These are phyloP conservation scores for Aspiorhynchus laticeps DNA, from an alignment of 2,113 vertebrate genomes.

Conservation along the genomic window DNA sequence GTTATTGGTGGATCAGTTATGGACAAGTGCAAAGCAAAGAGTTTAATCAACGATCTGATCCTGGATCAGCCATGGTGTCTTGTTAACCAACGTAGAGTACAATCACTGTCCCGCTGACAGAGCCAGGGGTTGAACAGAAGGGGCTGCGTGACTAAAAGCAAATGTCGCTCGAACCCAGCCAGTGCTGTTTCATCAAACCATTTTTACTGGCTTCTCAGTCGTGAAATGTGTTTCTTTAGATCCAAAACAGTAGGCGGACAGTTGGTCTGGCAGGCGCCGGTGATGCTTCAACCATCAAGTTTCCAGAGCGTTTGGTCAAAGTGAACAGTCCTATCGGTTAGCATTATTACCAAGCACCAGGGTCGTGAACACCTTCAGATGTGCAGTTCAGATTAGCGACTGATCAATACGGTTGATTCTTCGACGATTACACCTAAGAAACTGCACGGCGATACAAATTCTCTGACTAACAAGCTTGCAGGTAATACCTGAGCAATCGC, in stretches of 20 bases:
- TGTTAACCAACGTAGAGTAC: not conserved
- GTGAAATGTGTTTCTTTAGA: slow-evolving; percentile 47
- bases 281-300: slow-evolving; percentile 23
- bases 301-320: slow-evolving; percentile 34
- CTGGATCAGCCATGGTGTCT: not conserved
- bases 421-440: not conserved
- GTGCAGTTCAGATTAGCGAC: not conserved
- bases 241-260: slow-evolving; percentile 47
- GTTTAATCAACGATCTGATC: slow-evolving; percentile 9
- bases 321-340: slow-evolving; percentile 1
- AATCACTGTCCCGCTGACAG: slow-evolving; percentile 1
- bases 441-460: not conserved
- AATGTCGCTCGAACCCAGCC: slow-evolving; percentile 31
- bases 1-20: not conserved
- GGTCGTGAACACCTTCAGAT: not conserved
- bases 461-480: slow-evolving; percentile 7
- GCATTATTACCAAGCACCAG: not conserved
- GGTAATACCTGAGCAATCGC: slow-evolving; percentile 24
- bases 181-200: slow-evolving; percentile 29
- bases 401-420: not conserved
- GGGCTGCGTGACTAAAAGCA: slow-evolving; percentile 31
- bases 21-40: slow-evolving; percentile 21
- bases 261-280: slow-evolving; percentile 28
- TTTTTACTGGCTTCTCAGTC: slow-evolving; percentile 30
- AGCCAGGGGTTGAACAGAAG: slow-evolving; percentile 48